These are phyloP conservation scores for Myotis planiceps DNA, from an alignment of 2,797 vertebrate genomes.

Conservation along the genomic window DNA sequence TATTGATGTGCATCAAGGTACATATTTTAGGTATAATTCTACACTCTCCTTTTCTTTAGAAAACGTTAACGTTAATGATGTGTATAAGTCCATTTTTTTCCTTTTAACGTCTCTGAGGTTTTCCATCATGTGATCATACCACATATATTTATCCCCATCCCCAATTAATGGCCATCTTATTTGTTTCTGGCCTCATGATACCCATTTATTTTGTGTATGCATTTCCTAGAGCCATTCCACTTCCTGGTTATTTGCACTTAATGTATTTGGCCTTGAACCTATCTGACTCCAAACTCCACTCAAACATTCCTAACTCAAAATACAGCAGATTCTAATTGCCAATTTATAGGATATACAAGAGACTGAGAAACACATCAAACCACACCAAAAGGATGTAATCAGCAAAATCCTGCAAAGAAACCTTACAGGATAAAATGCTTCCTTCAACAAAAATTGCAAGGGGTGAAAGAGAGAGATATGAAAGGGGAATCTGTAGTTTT, in stretches of 20 bases:
- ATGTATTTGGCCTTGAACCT: constrained; percentile 20
- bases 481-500: not conserved
- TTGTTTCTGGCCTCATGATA: not conserved
- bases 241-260: constrained; percentile 30
- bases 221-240: not conserved
- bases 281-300: constrained; percentile 21
- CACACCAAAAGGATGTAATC: not conserved
- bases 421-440: not conserved
- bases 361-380: not conserved
- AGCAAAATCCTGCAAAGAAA: constrained; percentile 43
- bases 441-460: not conserved
- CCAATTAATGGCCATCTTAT: not conserved
- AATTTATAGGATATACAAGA: constrained; percentile 17
- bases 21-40: not conserved
- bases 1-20: not conserved
- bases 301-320: constrained; percentile 34
- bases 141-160: not conserved
- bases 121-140: not conserved
- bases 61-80: not conserved
- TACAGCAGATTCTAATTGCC: not conserved
- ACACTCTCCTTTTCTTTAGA: not conserved
- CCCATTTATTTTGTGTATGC: not conserved
- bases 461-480: not conserved
- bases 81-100: not conserved
- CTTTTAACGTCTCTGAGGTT: not conserved